phyloP scores from a whole-genome alignment of 2,113 vertebrate species.

The Ammodytes marinus region DNA sequence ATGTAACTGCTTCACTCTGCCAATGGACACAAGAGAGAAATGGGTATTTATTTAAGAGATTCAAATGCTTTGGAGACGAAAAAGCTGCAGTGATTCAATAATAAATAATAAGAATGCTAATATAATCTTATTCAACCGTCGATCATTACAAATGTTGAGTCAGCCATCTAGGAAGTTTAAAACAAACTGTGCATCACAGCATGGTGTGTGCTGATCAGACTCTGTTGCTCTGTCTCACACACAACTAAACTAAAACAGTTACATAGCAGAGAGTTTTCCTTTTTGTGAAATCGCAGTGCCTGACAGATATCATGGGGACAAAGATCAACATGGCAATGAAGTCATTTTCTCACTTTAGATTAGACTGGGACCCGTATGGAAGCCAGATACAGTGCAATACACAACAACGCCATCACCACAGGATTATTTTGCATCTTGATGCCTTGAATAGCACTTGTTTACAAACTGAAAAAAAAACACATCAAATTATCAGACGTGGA shows the following conservation, averaged over 20 bases:
- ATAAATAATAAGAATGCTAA: background rate
- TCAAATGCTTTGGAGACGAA: background rate
- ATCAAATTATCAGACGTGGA: constrained; percentile 8
- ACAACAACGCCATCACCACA: background rate
- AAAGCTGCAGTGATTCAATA: background rate
- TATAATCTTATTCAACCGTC: background rate
- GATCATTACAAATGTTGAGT: constrained; percentile 15
- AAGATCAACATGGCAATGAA: background rate
- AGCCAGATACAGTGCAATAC: background rate
- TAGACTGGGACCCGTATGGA: background rate
- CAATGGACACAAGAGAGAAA: constrained; percentile 6
- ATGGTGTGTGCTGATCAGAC: constrained; percentile 22
- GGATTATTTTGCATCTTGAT: background rate
- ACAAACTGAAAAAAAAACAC: background rate
- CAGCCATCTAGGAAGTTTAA: constrained; percentile 37
- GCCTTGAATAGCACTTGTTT: background rate
- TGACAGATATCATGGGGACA: background rate
- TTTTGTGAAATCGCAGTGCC: background rate
- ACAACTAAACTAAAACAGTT: constrained; percentile 30
- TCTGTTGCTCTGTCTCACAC: constrained; percentile 24
- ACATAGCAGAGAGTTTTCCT: background rate
- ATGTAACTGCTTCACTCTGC: constrained; percentile 4
- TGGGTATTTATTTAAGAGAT: background rate
- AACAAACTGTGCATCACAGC: constrained; percentile 39
- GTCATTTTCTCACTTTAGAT: background rate